These are phyloP conservation scores for Rhombomys opimus DNA, from an alignment of 2,113 vertebrate species.

Conservation along the genomic window DNA sequence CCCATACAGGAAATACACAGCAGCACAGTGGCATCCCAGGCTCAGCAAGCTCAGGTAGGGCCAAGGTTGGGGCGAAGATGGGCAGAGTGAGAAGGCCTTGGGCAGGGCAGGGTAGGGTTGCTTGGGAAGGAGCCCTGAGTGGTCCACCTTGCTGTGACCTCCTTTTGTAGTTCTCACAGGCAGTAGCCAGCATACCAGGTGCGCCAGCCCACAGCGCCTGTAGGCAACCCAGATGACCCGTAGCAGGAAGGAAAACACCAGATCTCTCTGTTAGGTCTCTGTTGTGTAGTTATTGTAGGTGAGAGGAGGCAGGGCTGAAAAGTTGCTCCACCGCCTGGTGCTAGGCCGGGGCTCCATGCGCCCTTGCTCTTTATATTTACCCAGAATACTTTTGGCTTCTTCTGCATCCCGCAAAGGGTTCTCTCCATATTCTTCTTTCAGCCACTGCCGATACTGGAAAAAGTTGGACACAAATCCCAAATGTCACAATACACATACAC, in stretches of 20 bases:
- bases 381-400: constrained; percentile 91
- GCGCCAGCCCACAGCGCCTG: background rate
- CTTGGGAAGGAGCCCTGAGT: background rate
- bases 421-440: constrained; percentile 92
- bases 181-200: constrained; percentile 8
- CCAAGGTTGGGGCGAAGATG: background rate
- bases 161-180: background rate
- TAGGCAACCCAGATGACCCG: constrained; percentile 29
- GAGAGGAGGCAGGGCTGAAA: constrained; percentile 83
- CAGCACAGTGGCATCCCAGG: background rate
- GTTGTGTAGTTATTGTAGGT: constrained; percentile 84
- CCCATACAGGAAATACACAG: background rate
- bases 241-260: constrained; percentile 50
- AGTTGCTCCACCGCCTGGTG: constrained; percentile 86
- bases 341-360: constrained; percentile 79
- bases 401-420: constrained; percentile 92
- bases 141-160: background rate
- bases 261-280: constrained; percentile 82
- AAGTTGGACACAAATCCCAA: constrained; percentile 46
- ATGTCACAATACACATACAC: background rate
- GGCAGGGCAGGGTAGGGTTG: background rate
- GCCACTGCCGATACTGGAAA: constrained; percentile 93
- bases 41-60: background rate
- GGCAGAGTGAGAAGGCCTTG: background rate
- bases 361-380: constrained; percentile 87